Evolutionary conservation across 1,140 invertebrate species (phyloP).

Genomic region (Eulimnadia texana): DNA sequence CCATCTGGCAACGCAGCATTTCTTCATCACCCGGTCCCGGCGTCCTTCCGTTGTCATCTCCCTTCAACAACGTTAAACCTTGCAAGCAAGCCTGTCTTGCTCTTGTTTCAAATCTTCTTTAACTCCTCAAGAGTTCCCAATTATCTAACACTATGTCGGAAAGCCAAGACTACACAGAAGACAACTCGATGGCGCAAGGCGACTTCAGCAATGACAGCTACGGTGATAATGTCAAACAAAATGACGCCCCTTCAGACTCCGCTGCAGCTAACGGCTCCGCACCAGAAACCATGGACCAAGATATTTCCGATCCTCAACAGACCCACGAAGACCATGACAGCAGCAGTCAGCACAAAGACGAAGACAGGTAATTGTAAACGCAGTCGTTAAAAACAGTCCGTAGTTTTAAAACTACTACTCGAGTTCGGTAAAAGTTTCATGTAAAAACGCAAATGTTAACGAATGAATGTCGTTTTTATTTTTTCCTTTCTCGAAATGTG

Average conservation of each 20-base stretch:
- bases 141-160: not conserved
- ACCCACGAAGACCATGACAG: constrained; percentile 7
- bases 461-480: too few species aligned
- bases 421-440: too few species aligned
- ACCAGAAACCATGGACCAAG: not conserved
- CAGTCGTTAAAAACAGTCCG: too few species aligned
- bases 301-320: not conserved
- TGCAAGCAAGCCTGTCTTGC: too few species aligned
- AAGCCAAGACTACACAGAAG: constrained; percentile 20
- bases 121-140: not conserved
- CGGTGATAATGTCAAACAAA: constrained; percentile 12
- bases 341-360: constrained; percentile 1
- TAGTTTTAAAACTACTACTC: too few species aligned
- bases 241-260: not conserved
- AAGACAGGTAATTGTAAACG: constrained; percentile 6
- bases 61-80: too few species aligned
- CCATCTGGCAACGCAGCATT: not conserved
- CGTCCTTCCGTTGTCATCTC: not conserved
- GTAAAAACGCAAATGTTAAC: too few species aligned
- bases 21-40: not conserved
- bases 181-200: constrained; percentile 16
- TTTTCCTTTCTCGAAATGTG: too few species aligned
- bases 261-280: not conserved
- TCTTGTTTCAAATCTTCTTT: too few species aligned
- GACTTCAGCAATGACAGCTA: constrained; percentile 20